Evolutionary conservation across 2,888 invertebrate species (phyloP), one percentile per base, ranked within the genome.

Genomic region (Nymphalis c-album): DNA sequence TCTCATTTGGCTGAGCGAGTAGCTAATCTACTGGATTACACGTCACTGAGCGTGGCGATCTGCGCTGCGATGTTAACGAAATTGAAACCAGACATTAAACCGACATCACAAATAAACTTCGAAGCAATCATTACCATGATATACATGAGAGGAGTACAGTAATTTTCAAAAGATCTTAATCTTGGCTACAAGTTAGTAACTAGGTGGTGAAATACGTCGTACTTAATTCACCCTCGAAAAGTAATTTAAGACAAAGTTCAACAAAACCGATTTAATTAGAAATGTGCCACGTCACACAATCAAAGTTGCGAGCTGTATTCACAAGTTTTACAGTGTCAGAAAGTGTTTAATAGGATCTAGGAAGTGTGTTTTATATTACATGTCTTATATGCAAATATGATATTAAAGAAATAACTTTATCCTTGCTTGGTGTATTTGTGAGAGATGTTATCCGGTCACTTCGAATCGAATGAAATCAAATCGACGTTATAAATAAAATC

Each of bases 241-340:
- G 53, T 55, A 55, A 55, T 55, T 55, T 55, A 55, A 53, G 50
- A 67, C 35, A 35, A 70, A 68, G 65, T 70, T 63, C 31, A 60
- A 63, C 59, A 26, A 65, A 63, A 60, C 51, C 60, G 47, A 68
- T 66, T 65, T 65, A 68, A 71, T 71, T 71, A 63, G 65, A 71
- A 71, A 71, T 70, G 22, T 68, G 65, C 63, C 65, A 57, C 58
- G 64, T 64, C 61, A 67, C 63, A 57, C 51, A 64, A 68, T 60
- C 60, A 66, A 71, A 71, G 65, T 71, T 68, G 58, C 55, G n/a
- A 48, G 47, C 18, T 18, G 45, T 60, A 40, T 17, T 63, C 20
- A 31, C 22, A 58, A 64, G 64, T 40, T 64, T 57, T 31, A 40
- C 57, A 18, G 31, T 31, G n/a, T 55, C 8, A 22, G 51, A 16